phyloP scores from a whole-genome alignment of 2,113 vertebrate genomes.

The Erythrocercus mccallii region DNA sequence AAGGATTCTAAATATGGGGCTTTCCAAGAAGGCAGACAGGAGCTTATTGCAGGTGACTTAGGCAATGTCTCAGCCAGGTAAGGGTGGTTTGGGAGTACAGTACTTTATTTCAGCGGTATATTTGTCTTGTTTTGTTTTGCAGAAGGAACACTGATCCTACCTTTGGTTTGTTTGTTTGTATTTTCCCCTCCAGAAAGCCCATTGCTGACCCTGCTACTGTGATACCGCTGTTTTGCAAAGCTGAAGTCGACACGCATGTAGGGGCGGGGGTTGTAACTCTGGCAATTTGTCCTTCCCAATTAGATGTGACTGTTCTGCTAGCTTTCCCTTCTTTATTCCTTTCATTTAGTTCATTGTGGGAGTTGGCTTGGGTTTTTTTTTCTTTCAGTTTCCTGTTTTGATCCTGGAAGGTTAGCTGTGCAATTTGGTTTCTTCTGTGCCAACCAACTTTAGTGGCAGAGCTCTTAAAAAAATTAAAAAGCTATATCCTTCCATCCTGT shows the following conservation, averaged over 20 bases:
- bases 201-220: constrained; percentile 62
- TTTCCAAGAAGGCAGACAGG: not conserved
- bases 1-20: not conserved
- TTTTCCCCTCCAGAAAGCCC: constrained; percentile 63
- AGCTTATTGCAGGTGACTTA: not conserved
- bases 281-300: constrained; percentile 50
- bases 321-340: constrained; percentile 68
- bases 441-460: constrained; percentile 59
- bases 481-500: not conserved
- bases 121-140: constrained; percentile 66
- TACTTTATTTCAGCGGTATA: constrained; percentile 27
- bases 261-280: constrained; percentile 58
- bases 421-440: constrained; percentile 70
- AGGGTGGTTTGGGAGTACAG: not conserved
- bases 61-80: not conserved
- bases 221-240: constrained; percentile 67
- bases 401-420: constrained; percentile 66
- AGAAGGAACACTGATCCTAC: constrained; percentile 67
- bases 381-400: constrained; percentile 56
- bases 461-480: constrained; percentile 69
- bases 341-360: constrained; percentile 60
- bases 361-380: constrained; percentile 49
- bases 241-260: constrained; percentile 68
- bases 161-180: constrained; percentile 69
- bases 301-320: constrained; percentile 73